Base-by-base conservation (phyloP, 2,113 vertebrate species). In the Semnornis frantzii region DNA sequence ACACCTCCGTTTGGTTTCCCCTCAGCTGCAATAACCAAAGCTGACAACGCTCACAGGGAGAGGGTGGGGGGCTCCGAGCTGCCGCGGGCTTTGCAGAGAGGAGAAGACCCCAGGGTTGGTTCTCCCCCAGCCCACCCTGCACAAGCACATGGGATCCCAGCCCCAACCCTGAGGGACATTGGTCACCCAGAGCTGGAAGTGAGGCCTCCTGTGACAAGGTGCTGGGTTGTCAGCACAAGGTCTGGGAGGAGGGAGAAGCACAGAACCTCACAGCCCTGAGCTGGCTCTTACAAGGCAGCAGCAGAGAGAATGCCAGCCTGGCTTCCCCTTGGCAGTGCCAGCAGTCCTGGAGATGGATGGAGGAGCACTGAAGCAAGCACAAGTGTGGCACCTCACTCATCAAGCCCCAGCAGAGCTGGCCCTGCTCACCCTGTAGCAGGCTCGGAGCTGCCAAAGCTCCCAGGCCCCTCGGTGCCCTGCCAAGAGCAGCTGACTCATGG, bases 21-120 rank as follows among this genome's bases (percentile, higher is more conserved):
- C 88, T 88, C 94, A 62, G 95, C 97, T 86, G 96, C 87, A 91
- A 92, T 19, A 33, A 12, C 21, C 60, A 25, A 9, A 9, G 70
- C 90, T 74, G 94, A 95, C 92, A 92, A 66, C 11, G 75, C 91
- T 95, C 62, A 83, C 62, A 80, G 93, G 91, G 74, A 95, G 72
- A 82, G 82, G 82, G 72, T 23, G 68, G 77, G 62, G 33, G 90
- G 92, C 82, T 74, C 87, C 16, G 34, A 25, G 62, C 62, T 59
- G 58, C 17, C 59, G 24, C 8, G 58, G 31, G 7, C 12, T 12
- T 13, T 8, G 18, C 59, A 15, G 37, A 66, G 62, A 42, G 54
- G 54, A 81, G 24, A 42, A 64, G 72, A 91, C 31, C 46, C n/a
- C 24, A 1, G 50, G 27, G 57, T 42, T 15, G 2, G 13, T 12